Conservation (phyloP, 2,113 vertebrate genomes). For the Chaenocephalus aceratus region DNA sequence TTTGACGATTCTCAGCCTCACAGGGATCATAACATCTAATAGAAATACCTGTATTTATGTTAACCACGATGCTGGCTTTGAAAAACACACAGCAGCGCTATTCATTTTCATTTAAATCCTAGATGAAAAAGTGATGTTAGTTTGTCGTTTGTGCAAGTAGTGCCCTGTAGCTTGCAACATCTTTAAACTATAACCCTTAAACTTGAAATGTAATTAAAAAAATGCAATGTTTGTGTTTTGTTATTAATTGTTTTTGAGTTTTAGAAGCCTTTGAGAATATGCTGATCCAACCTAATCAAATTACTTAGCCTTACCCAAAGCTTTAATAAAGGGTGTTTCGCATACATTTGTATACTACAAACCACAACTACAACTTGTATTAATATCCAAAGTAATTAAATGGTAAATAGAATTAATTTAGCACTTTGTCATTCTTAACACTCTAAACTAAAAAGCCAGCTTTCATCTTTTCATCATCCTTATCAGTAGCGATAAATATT, state of each 20-base stretch:
- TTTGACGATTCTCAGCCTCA: neutral
- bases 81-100: neutral
- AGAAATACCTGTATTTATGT: constrained; percentile 9
- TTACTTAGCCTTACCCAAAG: neutral
- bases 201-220: neutral
- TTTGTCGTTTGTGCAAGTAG: neutral
- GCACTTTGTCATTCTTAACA: no score
- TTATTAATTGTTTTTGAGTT: neutral
- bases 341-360: neutral
- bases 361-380: neutral
- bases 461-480: no score
- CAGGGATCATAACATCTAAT: neutral
- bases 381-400: neutral
- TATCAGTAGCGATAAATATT: no score
- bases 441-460: no score
- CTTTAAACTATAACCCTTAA: neutral
- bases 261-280: neutral
- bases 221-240: neutral
- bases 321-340: neutral
- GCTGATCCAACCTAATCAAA: neutral
- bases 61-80: neutral
- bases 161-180: neutral
- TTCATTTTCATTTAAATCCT: neutral
- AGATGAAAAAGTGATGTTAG: neutral
- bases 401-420: no score